Percentiles rank a stretch among this genome's conserved stretches.
Conservation (phyloP, 92 coral and sea anemone genomes). For the Diadumene lineata region DNA sequence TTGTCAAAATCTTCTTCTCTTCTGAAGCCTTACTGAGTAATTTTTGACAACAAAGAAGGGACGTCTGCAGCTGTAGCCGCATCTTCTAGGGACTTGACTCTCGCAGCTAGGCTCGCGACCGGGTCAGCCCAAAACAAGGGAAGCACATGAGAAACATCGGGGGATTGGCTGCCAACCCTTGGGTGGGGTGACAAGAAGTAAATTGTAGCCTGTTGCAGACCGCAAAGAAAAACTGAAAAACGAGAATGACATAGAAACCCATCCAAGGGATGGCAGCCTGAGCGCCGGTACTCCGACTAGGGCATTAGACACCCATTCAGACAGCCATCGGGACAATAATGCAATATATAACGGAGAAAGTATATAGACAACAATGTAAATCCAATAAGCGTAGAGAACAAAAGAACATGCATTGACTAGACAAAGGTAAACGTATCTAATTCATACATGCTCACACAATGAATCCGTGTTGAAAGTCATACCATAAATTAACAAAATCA, state of each 20-base stretch:
- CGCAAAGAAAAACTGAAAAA: neutral
- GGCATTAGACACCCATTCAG: conserved; percentile 34
- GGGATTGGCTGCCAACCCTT: conserved; percentile 2
- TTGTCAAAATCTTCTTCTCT: conserved; percentile 40
- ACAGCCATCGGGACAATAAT: conserved; percentile 2
- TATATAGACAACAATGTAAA: too few relatives aligned
- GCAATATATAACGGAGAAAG: too few relatives aligned
- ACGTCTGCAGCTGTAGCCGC: conserved; percentile 31
- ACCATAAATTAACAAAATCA: too few relatives aligned
- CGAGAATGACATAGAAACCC: too few relatives aligned
- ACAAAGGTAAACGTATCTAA: too few relatives aligned
- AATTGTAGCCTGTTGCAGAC: neutral
- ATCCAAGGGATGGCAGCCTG: conserved; percentile 22
- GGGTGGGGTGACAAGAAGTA: too few relatives aligned
- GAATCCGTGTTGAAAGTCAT: too few relatives aligned
- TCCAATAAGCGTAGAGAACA: too few relatives aligned
- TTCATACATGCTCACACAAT: too few relatives aligned
- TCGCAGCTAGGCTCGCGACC: neutral
- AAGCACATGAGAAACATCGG: neutral
- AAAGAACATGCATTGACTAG: too few relatives aligned
- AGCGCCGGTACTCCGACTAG: conserved; percentile 37
- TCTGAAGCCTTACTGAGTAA: conserved; percentile 39
- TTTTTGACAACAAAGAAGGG: conserved; percentile 19
- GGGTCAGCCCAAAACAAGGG: neutral
- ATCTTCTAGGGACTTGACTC: conserved; percentile 37